A percentile compares a stretch with the other conserved stretches of the same genome.
Evolutionary conservation across 1,140 invertebrate species (phyloP).

Genomic region (Cydia fagiglandana): DNA sequence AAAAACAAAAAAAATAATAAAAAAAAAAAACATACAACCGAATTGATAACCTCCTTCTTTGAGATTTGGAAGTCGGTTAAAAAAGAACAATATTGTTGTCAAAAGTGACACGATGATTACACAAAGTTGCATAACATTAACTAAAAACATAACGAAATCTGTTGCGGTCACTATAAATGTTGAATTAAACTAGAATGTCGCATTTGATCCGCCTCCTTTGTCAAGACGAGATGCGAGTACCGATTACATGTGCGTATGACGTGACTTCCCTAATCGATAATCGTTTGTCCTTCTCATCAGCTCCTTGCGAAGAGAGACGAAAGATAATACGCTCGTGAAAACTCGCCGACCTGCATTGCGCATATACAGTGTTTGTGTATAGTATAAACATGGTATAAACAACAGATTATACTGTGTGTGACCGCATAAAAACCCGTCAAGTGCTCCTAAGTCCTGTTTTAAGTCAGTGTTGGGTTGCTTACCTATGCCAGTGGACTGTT

Average conservation of each 20-base stretch:
- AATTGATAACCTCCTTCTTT: too few species aligned
- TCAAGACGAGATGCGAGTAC: not conserved
- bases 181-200: not conserved
- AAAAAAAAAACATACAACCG: too few species aligned
- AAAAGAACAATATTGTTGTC: too few species aligned
- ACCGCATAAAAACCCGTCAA: constrained; percentile 17
- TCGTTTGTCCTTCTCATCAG: constrained; percentile 17
- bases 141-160: not conserved
- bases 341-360: constrained; percentile 15
- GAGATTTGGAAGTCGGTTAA: too few species aligned
- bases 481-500: constrained; percentile 42
- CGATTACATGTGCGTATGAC: not conserved
- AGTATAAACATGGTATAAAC: constrained; percentile 6
- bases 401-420: not conserved
- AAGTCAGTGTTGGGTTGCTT: constrained; percentile 28
- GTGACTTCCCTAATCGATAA: not conserved
- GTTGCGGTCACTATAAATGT: not conserved
- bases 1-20: too few species aligned
- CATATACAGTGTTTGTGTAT: not conserved
- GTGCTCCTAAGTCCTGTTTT: not conserved
- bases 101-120: too few species aligned
- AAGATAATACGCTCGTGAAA: constrained; percentile 2
- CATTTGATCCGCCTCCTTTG: not conserved
- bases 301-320: not conserved
- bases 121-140: constrained; percentile 10